Conservation (phyloP, 2,113 vertebrate genomes). For the Gambusia affinis region DNA sequence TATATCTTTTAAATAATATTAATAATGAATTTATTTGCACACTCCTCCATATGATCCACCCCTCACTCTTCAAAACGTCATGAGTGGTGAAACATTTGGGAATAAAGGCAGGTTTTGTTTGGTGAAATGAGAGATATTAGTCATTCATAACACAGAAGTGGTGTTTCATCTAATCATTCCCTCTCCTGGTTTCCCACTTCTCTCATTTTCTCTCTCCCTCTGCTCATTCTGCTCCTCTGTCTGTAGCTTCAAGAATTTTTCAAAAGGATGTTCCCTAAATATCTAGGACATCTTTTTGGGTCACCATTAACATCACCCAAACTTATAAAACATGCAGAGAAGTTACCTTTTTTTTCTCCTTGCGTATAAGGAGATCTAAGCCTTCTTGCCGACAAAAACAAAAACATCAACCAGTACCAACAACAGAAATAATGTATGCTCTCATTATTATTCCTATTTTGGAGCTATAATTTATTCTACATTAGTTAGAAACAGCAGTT, state of each 20-base stretch:
- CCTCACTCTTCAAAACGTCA: background rate
- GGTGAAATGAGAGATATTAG: conserved; percentile 24
- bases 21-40: background rate
- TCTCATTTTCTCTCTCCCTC: conserved; percentile 8
- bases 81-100: background rate
- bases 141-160: conserved; percentile 26
- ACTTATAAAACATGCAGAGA: conserved; percentile 73
- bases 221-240: conserved; percentile 26
- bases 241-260: conserved; percentile 72
- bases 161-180: conserved; percentile 31
- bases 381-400: conserved; percentile 74
- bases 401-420: conserved; percentile 73
- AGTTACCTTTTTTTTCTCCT: conserved; percentile 70
- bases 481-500: conserved; percentile 70
- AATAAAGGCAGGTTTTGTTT: conserved; percentile 12
- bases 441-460: conserved; percentile 80
- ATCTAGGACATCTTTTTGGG: conserved; percentile 80
- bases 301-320: conserved; percentile 74
- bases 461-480: conserved; percentile 78
- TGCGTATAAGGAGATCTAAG: conserved; percentile 75
- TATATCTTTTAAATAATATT: conserved; percentile 23
- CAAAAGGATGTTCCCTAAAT: conserved; percentile 72
- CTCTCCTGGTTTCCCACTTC: conserved; percentile 19
- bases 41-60: background rate
- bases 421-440: conserved; percentile 78